Percentiles rank a stretch among this genome's conserved stretches.
phyloP scores from a whole-genome alignment of 2,797 vertebrate genomes.

The Lutjanus argentimaculatus region DNA sequence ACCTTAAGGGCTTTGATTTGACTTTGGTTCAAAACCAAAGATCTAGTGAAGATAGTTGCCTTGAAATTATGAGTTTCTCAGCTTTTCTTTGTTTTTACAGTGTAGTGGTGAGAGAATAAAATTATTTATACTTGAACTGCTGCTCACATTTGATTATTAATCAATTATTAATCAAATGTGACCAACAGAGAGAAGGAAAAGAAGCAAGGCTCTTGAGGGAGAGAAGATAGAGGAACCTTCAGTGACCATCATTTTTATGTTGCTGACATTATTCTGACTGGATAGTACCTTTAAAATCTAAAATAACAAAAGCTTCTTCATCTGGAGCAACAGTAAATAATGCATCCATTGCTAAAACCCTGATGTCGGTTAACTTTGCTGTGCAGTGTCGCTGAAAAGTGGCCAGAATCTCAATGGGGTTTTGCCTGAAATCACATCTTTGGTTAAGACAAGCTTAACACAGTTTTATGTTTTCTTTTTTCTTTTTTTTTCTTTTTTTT shows the following conservation, averaged over 20 bases:
- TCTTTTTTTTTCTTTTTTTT: too few relatives aligned
- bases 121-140: conserved; percentile 13
- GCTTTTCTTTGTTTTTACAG: too few relatives aligned
- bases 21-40: too few relatives aligned
- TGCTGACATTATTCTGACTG: conserved; percentile 43
- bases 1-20: too few relatives aligned
- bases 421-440: conserved; percentile 62
- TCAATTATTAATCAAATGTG: too few relatives aligned
- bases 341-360: conserved; percentile 7
- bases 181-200: conserved; percentile 6
- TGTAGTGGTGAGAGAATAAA: conserved; percentile 12
- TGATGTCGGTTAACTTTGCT: conserved; percentile 47
- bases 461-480: conserved; percentile 43
- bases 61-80: too few relatives aligned
- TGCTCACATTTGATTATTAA: conserved; percentile 8
- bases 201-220: conserved; percentile 4
- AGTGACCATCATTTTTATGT: background rate
- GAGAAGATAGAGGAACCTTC: conserved; percentile 7
- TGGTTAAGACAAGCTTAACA: conserved; percentile 60
- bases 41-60: too few relatives aligned
- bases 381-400: conserved; percentile 24
- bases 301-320: conserved; percentile 16
- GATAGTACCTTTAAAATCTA: conserved; percentile 57
- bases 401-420: conserved; percentile 48
- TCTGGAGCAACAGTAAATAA: conserved; percentile 29